A percentile compares a stretch with the other conserved stretches of the same genome.
Conservation (phyloP, 2,113 vertebrate species). For the Colinus virginianus region DNA sequence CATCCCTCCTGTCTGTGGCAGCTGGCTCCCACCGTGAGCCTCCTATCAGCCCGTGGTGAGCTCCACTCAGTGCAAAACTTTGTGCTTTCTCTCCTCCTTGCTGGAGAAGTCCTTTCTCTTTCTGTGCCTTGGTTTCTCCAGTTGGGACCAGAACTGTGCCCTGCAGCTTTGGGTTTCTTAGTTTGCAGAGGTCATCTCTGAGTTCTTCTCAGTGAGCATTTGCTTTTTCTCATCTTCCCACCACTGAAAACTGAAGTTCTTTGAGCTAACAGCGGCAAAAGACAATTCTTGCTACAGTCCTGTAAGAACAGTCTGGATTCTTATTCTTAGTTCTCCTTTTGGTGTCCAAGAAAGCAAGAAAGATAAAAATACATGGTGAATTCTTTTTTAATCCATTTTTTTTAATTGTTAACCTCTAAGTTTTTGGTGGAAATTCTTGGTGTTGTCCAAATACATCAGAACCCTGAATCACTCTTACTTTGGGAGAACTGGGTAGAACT, state of each 20-base stretch:
- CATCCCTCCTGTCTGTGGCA: neutral
- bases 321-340: neutral
- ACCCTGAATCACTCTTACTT: neutral
- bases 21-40: neutral
- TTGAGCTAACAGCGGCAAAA: neutral
- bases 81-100: neutral
- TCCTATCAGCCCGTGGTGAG: neutral
- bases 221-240: neutral
- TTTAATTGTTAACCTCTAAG: neutral
- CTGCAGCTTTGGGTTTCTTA: neutral
- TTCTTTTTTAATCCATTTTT: neutral
- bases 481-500: rapidly evolving
- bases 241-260: neutral
- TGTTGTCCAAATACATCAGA: neutral
- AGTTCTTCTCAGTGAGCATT: neutral
- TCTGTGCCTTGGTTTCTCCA: neutral
- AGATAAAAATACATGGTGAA: neutral
- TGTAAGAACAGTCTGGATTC: neutral
- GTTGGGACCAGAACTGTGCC: neutral
- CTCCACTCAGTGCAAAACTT: neutral
- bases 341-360: neutral
- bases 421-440: neutral
- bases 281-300: neutral
- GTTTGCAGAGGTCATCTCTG: neutral
- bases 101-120: neutral